Evolutionary conservation across 1,140 invertebrate species (phyloP).

Genomic region (Heliothis subflexa): DNA sequence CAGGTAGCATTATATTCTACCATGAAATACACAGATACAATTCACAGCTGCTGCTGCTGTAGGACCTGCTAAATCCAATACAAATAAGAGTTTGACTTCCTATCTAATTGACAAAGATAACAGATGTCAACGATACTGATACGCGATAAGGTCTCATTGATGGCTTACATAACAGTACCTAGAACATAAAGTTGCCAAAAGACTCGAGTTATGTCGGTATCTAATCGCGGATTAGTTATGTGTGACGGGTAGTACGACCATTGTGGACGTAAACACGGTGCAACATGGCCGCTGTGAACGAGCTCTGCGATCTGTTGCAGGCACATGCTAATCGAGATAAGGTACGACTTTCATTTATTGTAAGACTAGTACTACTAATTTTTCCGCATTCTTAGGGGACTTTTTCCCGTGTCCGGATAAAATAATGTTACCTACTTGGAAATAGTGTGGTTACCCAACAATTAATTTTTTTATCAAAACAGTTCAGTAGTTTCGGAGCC

Average conservation of each 20-base stretch:
- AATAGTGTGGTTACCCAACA: no score
- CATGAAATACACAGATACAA: not conserved
- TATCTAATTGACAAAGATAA: conserved; percentile 26
- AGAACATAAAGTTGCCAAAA: not conserved
- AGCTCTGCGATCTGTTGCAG: conserved; percentile 71
- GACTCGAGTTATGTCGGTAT: conserved; percentile 19
- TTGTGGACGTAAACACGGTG: conserved; percentile 41
- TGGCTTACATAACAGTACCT: conserved; percentile 29
- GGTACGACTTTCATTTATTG: conserved; percentile 54
- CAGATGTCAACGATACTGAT: conserved; percentile 13
- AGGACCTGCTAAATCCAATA: not conserved
- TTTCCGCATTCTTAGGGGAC: no score
- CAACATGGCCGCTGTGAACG: conserved; percentile 68
- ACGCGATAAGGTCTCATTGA: conserved; percentile 4
- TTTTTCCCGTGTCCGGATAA: no score
- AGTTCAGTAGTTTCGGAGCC: no score
- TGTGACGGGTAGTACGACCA: not conserved
- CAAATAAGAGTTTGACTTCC: not conserved
- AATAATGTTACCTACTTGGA: no score
- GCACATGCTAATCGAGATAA: conserved; percentile 75
- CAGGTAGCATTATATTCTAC: no score
- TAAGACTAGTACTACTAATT: no score
- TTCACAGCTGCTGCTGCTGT: not conserved
- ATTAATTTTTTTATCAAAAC: no score
- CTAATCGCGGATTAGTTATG: conserved; percentile 44